Percentiles rank a stretch among this genome's conserved stretches.
These are phyloP conservation scores for Pristionchus japonicus DNA, from an alignment of 2,888 invertebrate species.

Conservation along the genomic window DNA sequence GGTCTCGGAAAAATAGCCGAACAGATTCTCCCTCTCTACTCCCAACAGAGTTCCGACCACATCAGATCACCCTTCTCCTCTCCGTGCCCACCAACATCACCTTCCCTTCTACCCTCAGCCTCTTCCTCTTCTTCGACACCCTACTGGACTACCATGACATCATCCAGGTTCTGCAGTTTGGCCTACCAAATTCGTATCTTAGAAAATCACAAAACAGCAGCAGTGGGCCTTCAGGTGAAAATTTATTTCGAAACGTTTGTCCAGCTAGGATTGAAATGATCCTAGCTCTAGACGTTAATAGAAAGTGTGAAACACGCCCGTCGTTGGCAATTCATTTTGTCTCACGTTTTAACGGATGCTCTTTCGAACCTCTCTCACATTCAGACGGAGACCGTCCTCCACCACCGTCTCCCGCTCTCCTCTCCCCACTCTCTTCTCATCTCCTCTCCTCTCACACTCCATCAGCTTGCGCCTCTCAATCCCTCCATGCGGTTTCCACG, in stretches of 20 bases:
- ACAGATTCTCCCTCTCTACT: no score
- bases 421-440: neutral
- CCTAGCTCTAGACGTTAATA: no score
- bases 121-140: slow-evolving; percentile 41
- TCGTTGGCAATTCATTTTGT: no score
- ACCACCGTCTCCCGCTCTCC: slow-evolving; percentile 23
- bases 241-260: no score
- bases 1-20: no score
- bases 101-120: neutral
- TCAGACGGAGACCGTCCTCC: slow-evolving; percentile 30
- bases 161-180: slow-evolving; percentile 18
- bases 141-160: slow-evolving; percentile 41
- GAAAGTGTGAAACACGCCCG: no score
- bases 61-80: slow-evolving; percentile 13
- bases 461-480: neutral
- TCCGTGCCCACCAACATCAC: slow-evolving; percentile 28
- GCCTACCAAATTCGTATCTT: no score
- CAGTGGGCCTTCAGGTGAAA: no score
- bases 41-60: no score
- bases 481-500: neutral
- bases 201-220: no score
- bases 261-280: no score
- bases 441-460: slow-evolving; percentile 30
- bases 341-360: no score
- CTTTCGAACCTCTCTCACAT: neutral